Conservation (phyloP, 2,888 invertebrate genomes). For the Mactromeris polynyma region DNA sequence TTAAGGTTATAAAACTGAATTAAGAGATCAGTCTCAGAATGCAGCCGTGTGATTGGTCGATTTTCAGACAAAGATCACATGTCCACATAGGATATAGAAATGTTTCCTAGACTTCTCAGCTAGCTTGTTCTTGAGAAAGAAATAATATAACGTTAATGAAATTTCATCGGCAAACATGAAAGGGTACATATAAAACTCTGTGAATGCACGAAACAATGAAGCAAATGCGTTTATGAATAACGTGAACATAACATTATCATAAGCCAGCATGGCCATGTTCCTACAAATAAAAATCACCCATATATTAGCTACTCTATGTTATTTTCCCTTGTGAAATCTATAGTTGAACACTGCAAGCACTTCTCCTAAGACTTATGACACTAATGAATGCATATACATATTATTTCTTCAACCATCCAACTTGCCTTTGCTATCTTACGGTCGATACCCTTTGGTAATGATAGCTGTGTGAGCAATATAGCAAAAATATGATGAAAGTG, state of each 20-base stretch:
- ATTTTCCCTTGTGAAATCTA: neutral
- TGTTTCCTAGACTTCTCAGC: no score
- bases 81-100: no score
- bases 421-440: slow-evolving; percentile 69
- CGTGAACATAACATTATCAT: neutral
- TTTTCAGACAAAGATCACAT: no score
- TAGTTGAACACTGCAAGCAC: slow-evolving; percentile 1
- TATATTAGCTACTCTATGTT: neutral
- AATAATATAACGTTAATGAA: no score
- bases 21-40: no score
- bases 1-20: no score
- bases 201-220: no score
- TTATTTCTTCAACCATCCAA: slow-evolving; percentile 16
- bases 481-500: neutral
- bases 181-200: no score
- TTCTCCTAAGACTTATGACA: neutral
- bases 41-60: no score
- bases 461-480: slow-evolving; percentile 48
- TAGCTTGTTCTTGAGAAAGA: no score
- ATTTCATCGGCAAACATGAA: no score
- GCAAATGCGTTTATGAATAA: no score
- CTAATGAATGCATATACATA: slow-evolving; percentile 18
- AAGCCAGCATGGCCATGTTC: neutral
- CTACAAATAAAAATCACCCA: neutral
- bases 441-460: slow-evolving; percentile 63